Evolutionary conservation across 1,140 invertebrate genomes (phyloP), one percentile per base, ranked within the genome.

Genomic region (Caenorhabditis latens): DNA sequence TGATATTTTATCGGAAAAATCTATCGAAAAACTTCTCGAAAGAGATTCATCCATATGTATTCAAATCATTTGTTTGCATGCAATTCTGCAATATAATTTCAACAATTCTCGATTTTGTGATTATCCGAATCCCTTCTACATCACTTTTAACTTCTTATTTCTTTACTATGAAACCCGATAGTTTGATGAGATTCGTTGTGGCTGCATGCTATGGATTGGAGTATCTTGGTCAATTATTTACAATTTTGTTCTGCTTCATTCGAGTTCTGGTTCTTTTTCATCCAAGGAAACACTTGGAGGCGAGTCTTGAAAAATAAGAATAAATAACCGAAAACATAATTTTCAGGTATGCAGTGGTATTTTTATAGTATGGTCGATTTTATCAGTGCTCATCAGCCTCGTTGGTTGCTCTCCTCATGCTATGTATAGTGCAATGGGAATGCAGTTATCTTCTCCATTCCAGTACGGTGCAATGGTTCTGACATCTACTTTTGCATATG

Each of bases 11-110:
- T 71, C 4, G 6, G 40, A 71, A 46, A 46, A 71, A 43, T 19
- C 6, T 71, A 16, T 46, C 43, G 4, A 16, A 4, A 71, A 71
- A 71, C 65, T 46, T n/a, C 19, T 46, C 65, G 19, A 71, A 71
- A 43, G 40, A 71, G 16, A 71, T 71, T 71, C 65, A 71, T 71
- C 65, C 42, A 13, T 71, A 46, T 19, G 65, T 71, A 13, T 71
- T 71, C 65, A 71, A 71, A 46, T 46, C 65, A 24, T 71, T 71
- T 71, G 14, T 71, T 4, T n/a, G 14, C 14, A 71, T 71, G 65
- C 65, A 71, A 46, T 4, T 5, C 7, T 19, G 11, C 4, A 46
- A 46, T 71, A 71, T 71, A 4, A 46, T 71, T 46, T 46, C 9
- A 6, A 46, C 43, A 7, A 46, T 71, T 16, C 43, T 71, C 0